Percentiles rank a stretch among this genome's conserved stretches.
phyloP scores from a whole-genome alignment of 2,888 invertebrate genomes.

The Eupithecia centaureata region DNA sequence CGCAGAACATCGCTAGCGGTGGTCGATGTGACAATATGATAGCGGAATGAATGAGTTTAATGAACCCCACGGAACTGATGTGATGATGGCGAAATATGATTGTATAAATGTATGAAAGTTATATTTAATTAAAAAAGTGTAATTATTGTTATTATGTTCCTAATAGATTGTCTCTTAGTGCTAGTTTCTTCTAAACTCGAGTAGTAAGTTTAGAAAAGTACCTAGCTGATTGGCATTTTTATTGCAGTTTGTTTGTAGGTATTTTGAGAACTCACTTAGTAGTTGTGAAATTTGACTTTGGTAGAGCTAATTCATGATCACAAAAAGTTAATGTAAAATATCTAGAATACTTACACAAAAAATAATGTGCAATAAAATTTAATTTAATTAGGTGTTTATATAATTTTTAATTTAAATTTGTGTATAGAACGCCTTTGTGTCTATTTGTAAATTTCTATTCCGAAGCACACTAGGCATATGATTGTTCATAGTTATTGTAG shows the following conservation, averaged over 20 bases:
- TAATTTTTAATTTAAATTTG: conserved; percentile 1
- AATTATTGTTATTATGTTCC: conserved; percentile 81
- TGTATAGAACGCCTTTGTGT: conserved; percentile 43
- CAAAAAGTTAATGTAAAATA: neutral
- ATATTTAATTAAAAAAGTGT: conserved; percentile 72
- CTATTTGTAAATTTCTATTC: conserved; percentile 56
- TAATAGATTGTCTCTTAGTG: conserved; percentile 75
- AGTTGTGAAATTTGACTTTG: conserved; percentile 19
- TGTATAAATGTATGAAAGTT: conserved; percentile 73
- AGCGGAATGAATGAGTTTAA: neutral
- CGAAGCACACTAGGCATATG: conserved; percentile 56
- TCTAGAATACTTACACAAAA: conserved; percentile 7
- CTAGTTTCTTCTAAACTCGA: conserved; percentile 65
- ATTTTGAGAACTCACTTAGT: conserved; percentile 30
- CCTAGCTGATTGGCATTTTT: conserved; percentile 35
- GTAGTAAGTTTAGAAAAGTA: conserved; percentile 49
- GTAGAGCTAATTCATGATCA: conserved; percentile 34
- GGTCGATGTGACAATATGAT: conserved; percentile 4
- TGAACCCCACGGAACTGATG: conserved; percentile 15
- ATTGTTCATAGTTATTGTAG: conserved; percentile 70
- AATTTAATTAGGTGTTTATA: conserved; percentile 63
- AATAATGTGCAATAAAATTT: conserved; percentile 78
- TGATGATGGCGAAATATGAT: conserved; percentile 27
- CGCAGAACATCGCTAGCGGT: conserved; percentile 4
- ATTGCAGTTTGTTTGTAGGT: conserved; percentile 40